Evolutionary conservation across 2,113 vertebrate genomes (phyloP).

Genomic region (Pomatorhinus ruficollis): DNA sequence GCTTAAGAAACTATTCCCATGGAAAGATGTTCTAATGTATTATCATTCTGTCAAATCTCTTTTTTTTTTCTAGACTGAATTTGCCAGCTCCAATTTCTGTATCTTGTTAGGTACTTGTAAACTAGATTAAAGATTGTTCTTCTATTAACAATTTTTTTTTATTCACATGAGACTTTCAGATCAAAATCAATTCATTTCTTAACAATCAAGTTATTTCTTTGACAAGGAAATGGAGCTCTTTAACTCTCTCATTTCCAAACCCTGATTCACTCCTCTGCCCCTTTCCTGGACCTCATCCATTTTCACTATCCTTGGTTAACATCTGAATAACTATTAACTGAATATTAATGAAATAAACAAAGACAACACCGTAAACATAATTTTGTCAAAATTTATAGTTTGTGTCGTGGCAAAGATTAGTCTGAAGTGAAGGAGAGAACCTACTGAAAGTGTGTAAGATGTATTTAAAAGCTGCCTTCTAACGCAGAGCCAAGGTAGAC

Average conservation of each 20-base stretch:
- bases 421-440: background rate
- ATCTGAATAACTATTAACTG: background rate
- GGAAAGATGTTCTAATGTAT: background rate
- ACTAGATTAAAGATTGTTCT: constrained; percentile 6
- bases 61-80: constrained; percentile 26
- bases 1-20: background rate
- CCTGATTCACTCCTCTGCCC: background rate
- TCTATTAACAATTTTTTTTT: background rate
- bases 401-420: background rate
- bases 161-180: background rate
- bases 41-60: background rate
- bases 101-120: constrained; percentile 1
- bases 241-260: background rate
- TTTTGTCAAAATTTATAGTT: background rate
- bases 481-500: background rate
- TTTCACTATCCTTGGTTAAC: background rate
- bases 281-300: background rate
- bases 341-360: background rate
- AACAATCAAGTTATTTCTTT: background rate
- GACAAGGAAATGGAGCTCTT: background rate
- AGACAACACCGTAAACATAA: background rate
- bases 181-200: constrained; percentile 20
- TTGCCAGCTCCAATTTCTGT: constrained; percentile 17
- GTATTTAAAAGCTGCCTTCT: background rate
- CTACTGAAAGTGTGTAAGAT: background rate